Base-by-base conservation (phyloP, 2,888 invertebrate species). In the Lordiphosa fenestrarum region DNA sequence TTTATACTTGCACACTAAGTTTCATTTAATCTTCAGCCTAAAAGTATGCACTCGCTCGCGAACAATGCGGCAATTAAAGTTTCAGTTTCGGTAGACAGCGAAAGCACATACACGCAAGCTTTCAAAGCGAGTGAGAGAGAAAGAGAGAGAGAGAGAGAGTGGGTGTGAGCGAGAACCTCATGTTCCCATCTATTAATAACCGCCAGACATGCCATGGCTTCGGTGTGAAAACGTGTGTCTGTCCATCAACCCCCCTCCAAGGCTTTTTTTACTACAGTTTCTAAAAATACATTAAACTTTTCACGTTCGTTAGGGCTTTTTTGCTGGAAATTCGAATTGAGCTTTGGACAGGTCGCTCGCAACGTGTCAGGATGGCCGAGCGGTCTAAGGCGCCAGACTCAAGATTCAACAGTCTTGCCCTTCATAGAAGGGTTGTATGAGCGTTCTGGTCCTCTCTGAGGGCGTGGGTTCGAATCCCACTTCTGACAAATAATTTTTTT, bases 381-480 rank as follows among this genome's bases (percentile, higher is more conserved):
- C 87, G 86, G 87, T 86, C 86, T 86, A 86, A 87, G 87, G 87
- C 87, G 87, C 87, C 86, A 86, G 85, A 86, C 84, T 86, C 85
- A 86, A 85, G 81, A 74, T 30, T 15, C 0, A 21, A 12, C 54
- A 50, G 46, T 71, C 73, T 78, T 82, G 65, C 80, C 65, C 71
- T 73, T 82, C 73, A 6, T 13, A 73, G 66, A 70, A 54, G 57
- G 73, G 77, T 33, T 33, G 25, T 65, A 23, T 69, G 86, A 86
- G 87, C 80, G 76, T 87, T 87, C 87, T 87, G 87, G 87, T 87
- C 87, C 87, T 87, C 87, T 87, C 80, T 87, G 87, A 86, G 87
- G 87, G 87, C 86, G 87, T 87, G 86, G 87, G 87, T 87, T 87
- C 87, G 77, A 87, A 85, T 87, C 87, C 87, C 88, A 87, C 87